A percentile compares a stretch with the other conserved stretches of the same genome.
phyloP scores from a whole-genome alignment of 2,888 invertebrate genomes.

The Tiliacea citrago region DNA sequence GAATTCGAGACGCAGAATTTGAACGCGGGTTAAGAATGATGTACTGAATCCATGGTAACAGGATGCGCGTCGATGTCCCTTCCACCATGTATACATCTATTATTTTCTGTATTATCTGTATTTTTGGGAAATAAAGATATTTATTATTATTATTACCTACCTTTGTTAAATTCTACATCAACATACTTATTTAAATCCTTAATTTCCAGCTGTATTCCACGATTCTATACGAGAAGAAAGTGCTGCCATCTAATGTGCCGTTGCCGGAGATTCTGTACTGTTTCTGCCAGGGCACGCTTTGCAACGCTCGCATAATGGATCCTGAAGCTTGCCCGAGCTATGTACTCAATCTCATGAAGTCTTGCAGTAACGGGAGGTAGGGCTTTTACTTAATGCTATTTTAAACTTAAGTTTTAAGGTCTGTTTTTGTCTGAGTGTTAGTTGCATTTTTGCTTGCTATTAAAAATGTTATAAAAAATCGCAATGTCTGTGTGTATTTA shows the following conservation, averaged over 20 bases:
- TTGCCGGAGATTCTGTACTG: constrained; percentile 87
- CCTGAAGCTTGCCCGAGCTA: constrained; percentile 87
- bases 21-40: too few species aligned
- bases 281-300: constrained; percentile 86
- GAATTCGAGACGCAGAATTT: too few species aligned
- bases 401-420: background rate
- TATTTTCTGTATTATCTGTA: too few species aligned
- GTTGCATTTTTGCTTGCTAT: background rate
- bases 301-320: constrained; percentile 86
- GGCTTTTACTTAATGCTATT: constrained; percentile 44
- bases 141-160: too few species aligned
- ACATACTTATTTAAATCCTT: background rate
- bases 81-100: too few species aligned
- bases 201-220: constrained; percentile 83
- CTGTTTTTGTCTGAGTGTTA: background rate
- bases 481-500: background rate
- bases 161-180: background rate
- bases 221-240: constrained; percentile 85
- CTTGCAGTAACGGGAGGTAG: constrained; percentile 86
- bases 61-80: too few species aligned
- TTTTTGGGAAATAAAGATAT: too few species aligned
- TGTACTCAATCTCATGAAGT: constrained; percentile 84
- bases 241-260: constrained; percentile 82
- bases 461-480: background rate
- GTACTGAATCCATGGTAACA: too few species aligned